Evolutionary conservation across 1,140 invertebrate genomes (phyloP).

Genomic region (Metaphire vulgaris): DNA sequence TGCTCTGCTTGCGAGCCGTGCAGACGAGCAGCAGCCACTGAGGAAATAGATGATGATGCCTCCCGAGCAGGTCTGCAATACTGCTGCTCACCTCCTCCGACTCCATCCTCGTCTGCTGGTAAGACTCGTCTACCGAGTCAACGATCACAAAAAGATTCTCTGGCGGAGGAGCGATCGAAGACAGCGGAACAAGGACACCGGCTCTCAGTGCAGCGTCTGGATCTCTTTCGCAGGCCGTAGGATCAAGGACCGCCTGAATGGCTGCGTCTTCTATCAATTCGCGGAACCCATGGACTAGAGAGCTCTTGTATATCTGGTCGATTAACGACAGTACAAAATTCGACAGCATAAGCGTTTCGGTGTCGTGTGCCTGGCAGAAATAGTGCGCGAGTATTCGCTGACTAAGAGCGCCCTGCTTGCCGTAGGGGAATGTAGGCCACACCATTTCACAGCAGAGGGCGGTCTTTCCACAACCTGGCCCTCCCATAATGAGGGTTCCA

Average conservation of each 20-base stretch:
- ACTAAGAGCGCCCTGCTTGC: conserved; percentile 41
- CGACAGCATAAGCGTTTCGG: conserved; percentile 64
- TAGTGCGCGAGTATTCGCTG: conserved; percentile 45
- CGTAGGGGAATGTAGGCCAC: conserved; percentile 62
- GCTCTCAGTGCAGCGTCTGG: conserved; percentile 86
- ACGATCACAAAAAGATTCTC: conserved; percentile 75
- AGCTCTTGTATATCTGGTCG: conserved; percentile 63
- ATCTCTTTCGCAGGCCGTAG: conserved; percentile 50
- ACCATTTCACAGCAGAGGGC: conserved; percentile 72
- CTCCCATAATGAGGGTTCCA: conserved; percentile 75
- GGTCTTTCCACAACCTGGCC: conserved; percentile 75
- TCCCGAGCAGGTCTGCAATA: conserved; percentile 66
- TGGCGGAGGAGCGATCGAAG: conserved; percentile 70
- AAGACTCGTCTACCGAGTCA: conserved; percentile 81
- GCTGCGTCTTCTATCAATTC: conserved; percentile 35
- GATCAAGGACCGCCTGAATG: conserved; percentile 35
- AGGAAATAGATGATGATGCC: conserved; percentile 85
- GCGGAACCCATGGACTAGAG: conserved; percentile 60
- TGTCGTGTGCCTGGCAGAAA: conserved; percentile 56
- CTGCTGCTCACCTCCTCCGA: conserved; percentile 31
- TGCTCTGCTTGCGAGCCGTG: conserved; percentile 72
- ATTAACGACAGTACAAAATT: conserved; percentile 77
- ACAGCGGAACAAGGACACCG: conserved; percentile 65
- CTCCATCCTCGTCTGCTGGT: conserved; percentile 35
- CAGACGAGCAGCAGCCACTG: conserved; percentile 86